Evolutionary conservation across 2,797 vertebrate species (phyloP), one percentile per base, ranked within the genome.

Genomic region (Scleropages formosus): DNA sequence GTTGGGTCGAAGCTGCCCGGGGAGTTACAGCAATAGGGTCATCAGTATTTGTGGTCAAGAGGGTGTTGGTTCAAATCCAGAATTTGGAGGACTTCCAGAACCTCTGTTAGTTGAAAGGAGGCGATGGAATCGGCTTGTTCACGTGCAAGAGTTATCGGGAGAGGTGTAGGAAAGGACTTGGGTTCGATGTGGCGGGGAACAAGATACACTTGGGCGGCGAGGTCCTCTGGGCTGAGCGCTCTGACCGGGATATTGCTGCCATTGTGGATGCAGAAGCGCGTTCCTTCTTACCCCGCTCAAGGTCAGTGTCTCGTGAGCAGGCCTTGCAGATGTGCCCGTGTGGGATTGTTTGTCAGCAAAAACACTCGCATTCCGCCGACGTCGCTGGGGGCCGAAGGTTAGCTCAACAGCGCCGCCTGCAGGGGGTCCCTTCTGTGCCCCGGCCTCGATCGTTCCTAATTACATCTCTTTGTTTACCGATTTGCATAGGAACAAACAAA

Each of bases 381-480:
- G 6, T 39, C 6, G 2, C 31, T 31, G 2, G 31, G 31, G 39
- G 31, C 6, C n/a, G n/a, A 39, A 68, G 18, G 20, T 65, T 51
- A 73, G 78, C 78, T 75, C 78, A 80, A 78, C 44, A 80, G 72
- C 62, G 1, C 80, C 72, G 12, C 75, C 81, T 80, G 58, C 66
- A 74, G 77, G 39, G 15, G 75, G 22, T 44, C 13, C 31, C 49
- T 60, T 24, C 46, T 22, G 53, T 20, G 47, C 46, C 26, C 20
- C 1, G n/a, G 18, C 18, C 15, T 20, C 13, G 22, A 22, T 66
- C 70, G 60, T 74, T 63, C 61, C 15, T 46, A 47, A 27, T 59
- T 61, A 62, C 44, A 64, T 39, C 31, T 75, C 60, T 46, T 75
- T 31, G 60, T 69, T 77, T 75, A 72, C 58, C 44, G 22, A 80